Conservation (phyloP, 2,797 vertebrate species). For the Hemitrygon akajei region DNA sequence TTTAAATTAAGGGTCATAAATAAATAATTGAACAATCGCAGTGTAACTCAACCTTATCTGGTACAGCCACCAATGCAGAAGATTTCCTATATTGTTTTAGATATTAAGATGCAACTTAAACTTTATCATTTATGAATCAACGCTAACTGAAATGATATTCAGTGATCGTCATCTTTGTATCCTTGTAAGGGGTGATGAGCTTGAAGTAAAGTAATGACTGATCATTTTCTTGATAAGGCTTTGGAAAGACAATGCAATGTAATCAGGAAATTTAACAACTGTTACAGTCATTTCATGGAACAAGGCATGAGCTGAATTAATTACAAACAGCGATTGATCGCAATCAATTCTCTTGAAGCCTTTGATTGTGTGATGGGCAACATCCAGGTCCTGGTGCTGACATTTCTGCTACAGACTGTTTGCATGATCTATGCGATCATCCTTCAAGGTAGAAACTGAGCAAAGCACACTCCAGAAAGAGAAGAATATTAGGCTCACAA, state of each 20-base stretch:
- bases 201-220: neutral
- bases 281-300: neutral
- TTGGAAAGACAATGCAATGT: neutral
- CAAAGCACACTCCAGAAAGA: neutral
- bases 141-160: neutral
- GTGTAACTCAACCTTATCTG: neutral
- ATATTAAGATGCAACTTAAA: neutral
- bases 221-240: neutral
- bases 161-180: neutral
- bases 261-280: neutral
- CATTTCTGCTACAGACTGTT: neutral
- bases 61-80: neutral
- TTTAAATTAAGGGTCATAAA: neutral
- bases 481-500: neutral
- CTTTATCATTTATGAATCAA: neutral
- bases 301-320: neutral
- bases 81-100: neutral
- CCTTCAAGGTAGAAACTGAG: neutral
- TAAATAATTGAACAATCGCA: neutral
- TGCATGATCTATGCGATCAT: neutral
- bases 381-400: neutral
- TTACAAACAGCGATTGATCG: neutral
- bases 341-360: neutral
- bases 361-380: too few relatives aligned
- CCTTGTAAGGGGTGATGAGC: neutral